phyloP scores from a whole-genome alignment of 2,797 vertebrate genomes.

The Columba guinea region DNA sequence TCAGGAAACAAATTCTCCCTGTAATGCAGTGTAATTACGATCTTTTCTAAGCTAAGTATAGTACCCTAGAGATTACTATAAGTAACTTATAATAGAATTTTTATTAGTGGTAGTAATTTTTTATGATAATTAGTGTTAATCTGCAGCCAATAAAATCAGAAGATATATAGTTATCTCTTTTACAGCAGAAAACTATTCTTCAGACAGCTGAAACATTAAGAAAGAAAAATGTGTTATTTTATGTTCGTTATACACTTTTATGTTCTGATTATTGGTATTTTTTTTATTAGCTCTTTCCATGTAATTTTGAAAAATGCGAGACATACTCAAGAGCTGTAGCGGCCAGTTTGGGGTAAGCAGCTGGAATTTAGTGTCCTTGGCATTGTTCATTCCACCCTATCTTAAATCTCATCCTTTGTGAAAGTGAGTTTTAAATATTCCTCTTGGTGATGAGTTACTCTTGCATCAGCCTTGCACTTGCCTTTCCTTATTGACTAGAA shows the following conservation, averaged over 20 bases:
- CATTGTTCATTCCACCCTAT: neutral
- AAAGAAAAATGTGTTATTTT: constrained; percentile 65
- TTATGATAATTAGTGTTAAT: constrained; percentile 85
- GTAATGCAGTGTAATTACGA: constrained; percentile 72
- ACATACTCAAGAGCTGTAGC: neutral
- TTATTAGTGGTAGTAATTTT: constrained; percentile 84
- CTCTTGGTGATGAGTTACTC: neutral
- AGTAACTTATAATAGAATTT: constrained; percentile 86
- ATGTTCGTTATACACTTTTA: constrained; percentile 35
- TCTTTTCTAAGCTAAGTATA: constrained; percentile 75
- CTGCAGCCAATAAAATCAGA: constrained; percentile 79
- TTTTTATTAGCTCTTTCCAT: constrained; percentile 62
- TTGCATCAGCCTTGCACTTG: neutral
- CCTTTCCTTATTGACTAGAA: neutral
- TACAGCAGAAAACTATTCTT: constrained; percentile 73
- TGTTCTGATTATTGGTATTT: constrained; percentile 39
- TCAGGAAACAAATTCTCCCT: constrained; percentile 76
- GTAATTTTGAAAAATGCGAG: constrained; percentile 63
- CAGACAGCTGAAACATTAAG: constrained; percentile 63
- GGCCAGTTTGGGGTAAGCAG: neutral
- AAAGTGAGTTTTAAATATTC: neutral
- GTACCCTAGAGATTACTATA: constrained; percentile 81
- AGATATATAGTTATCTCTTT: constrained; percentile 81
- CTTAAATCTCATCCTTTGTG: neutral
- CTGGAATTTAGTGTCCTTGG: neutral